Conservation (phyloP, 2,113 vertebrate species). For the Serinus canaria region DNA sequence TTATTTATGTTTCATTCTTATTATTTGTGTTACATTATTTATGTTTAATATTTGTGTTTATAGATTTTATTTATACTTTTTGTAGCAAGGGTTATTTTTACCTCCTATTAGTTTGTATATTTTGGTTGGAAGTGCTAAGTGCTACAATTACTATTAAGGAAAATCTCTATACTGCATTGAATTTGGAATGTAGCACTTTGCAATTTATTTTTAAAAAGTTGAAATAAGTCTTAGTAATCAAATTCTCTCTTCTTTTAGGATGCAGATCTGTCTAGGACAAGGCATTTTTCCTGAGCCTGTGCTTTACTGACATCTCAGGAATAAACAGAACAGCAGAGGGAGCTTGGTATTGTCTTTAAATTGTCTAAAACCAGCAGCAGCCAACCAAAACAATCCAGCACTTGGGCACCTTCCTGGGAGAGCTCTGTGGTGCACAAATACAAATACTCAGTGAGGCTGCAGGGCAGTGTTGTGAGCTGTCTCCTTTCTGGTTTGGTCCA, state of each 20-base stretch:
- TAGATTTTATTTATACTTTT: background rate
- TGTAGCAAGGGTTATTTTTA: background rate
- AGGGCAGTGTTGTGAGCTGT: background rate
- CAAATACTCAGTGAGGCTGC: background rate
- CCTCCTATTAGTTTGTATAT: background rate
- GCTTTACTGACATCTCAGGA: background rate
- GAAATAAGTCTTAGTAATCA: background rate
- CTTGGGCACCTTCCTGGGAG: background rate
- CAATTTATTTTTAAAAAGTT: background rate
- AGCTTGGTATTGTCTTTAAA: background rate
- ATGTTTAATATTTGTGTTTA: no score
- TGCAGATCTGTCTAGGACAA: background rate
- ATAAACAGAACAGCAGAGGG: background rate
- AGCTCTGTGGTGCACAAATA: background rate
- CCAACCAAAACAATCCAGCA: background rate
- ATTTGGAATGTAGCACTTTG: background rate
- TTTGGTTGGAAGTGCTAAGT: background rate
- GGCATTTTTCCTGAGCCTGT: background rate
- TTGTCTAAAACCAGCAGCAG: background rate
- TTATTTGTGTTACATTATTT: no score
- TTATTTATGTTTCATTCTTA: no score
- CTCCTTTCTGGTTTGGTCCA: background rate
- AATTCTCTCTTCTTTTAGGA: background rate
- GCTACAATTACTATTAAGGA: background rate
- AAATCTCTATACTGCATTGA: background rate